Conservation (phyloP, 1,140 invertebrate species). For the Drosophila miranda region DNA sequence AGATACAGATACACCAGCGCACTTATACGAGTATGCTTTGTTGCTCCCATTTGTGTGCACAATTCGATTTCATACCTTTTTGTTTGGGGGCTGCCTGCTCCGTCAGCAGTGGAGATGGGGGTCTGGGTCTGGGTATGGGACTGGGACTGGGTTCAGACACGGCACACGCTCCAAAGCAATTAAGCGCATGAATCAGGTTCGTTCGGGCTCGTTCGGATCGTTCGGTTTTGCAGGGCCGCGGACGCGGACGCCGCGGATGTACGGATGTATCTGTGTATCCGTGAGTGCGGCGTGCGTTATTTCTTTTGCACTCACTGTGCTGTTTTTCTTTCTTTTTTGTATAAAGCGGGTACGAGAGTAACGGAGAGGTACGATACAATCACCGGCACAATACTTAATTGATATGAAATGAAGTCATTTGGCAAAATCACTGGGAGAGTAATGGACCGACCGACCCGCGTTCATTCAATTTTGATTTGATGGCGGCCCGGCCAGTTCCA, state of each 20-base stretch:
- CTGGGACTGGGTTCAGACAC: neutral
- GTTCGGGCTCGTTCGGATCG: conserved; percentile 55
- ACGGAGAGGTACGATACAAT: neutral
- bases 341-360: neutral
- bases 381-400: conserved; percentile 77
- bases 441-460: conserved; percentile 56
- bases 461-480: conserved; percentile 77
- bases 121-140: neutral
- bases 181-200: conserved; percentile 81
- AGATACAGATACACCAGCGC: conserved; percentile 28
- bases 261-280: conserved; percentile 39
- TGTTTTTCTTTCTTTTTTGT: conserved; percentile 19
- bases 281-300: conserved; percentile 32
- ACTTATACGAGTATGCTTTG: conserved; percentile 54
- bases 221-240: conserved; percentile 53
- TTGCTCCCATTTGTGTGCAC: conserved; percentile 68
- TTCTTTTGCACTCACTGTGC: conserved; percentile 1
- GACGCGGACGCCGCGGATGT: conserved; percentile 41
- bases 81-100: conserved; percentile 24
- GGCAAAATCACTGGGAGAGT: conserved; percentile 79
- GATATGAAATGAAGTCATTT: conserved; percentile 82
- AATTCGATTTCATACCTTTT: conserved; percentile 76
- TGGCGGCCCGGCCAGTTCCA: conserved; percentile 44
- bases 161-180: conserved; percentile 79
- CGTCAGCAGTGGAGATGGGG: conserved; percentile 5